phyloP scores from a whole-genome alignment of 2,888 invertebrate species.

The Hirtodrosophila trivittata region DNA sequence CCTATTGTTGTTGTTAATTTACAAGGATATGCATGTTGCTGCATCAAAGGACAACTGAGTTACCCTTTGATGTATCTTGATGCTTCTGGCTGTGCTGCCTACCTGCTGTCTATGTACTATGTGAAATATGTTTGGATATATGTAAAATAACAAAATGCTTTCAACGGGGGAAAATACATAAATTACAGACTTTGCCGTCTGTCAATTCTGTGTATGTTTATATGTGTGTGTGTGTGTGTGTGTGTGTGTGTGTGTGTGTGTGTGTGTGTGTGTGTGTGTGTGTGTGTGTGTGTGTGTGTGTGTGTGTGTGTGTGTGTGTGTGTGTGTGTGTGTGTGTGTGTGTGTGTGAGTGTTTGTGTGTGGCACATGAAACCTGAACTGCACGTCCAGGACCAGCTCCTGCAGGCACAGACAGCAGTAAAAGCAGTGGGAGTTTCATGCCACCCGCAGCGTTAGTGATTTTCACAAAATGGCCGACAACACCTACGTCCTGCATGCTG shows the following conservation, averaged over 20 bases:
- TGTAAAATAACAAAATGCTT: too few relatives aligned
- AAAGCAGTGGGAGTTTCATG: conserved; percentile 1
- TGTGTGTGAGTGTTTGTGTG: too few relatives aligned
- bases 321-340: too few relatives aligned
- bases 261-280: too few relatives aligned
- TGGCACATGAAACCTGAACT: conserved; percentile 35
- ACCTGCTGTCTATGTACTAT: neutral
- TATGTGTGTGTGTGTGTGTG: conserved; percentile 9
- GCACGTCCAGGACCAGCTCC: conserved; percentile 23
- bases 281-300: too few relatives aligned
- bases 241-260: neutral
- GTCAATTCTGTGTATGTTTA: neutral
- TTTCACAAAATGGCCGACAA: conserved; percentile 31
- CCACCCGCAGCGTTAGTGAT: conserved; percentile 12
- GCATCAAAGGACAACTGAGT: conserved; percentile 8
- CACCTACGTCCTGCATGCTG: conserved; percentile 40
- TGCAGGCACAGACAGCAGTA: conserved; percentile 9
- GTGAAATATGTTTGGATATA: too few relatives aligned
- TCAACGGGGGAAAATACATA: too few relatives aligned
- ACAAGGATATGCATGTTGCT: conserved; percentile 23
- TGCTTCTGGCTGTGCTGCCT: too few relatives aligned
- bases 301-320: too few relatives aligned
- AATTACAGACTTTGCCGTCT: neutral
- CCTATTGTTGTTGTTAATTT: conserved; percentile 18
- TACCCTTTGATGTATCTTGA: too few relatives aligned